Evolutionary conservation across 2,113 vertebrate genomes (phyloP).

Genomic region (Heteronetta atricapilla): DNA sequence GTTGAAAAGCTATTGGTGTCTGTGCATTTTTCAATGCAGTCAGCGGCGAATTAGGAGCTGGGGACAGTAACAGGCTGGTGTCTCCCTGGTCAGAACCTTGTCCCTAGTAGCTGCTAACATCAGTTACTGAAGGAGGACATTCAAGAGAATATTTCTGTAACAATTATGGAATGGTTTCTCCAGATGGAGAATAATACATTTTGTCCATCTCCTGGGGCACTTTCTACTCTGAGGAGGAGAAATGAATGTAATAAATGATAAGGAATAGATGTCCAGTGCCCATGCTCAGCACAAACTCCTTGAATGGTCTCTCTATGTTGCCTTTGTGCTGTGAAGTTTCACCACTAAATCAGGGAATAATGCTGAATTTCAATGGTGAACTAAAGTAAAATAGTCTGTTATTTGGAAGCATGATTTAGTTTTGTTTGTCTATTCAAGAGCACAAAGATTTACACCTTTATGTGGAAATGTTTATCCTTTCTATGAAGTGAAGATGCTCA

Average conservation of each 20-base stretch:
- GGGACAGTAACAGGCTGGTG: background rate
- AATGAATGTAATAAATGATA: background rate
- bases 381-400: background rate
- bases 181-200: background rate
- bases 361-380: background rate
- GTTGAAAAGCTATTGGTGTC: background rate
- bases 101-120: background rate
- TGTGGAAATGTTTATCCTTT: slow-evolving; percentile 4
- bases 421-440: background rate
- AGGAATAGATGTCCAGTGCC: background rate
- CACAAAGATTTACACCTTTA: background rate
- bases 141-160: background rate
- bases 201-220: background rate
- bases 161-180: background rate
- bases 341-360: background rate
- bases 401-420: background rate
- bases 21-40: background rate
- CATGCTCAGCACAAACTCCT: background rate
- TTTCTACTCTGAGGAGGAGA: background rate
- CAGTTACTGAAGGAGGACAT: rapidly evolving
- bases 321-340: background rate
- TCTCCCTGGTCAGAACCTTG: background rate
- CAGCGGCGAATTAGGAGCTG: background rate
- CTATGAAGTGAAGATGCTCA: background rate
- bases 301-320: background rate